Base-by-base conservation (phyloP, 1,140 invertebrate genomes). In the Zaprionus nigranus region DNA sequence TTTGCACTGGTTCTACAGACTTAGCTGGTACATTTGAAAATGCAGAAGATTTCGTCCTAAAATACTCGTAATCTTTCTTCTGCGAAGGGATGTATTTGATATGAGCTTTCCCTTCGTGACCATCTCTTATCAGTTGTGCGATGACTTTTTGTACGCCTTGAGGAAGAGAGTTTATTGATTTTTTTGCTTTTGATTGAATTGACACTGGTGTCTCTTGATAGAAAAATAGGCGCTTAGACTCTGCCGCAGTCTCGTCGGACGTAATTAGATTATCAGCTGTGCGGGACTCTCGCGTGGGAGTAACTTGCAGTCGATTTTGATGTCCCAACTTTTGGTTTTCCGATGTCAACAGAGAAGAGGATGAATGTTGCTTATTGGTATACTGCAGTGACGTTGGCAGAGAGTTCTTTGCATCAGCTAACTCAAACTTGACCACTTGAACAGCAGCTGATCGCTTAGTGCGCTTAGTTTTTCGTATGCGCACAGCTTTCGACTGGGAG, bases 81-180 rank as follows among this genome's bases (percentile, higher is more conserved):
- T 81, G 84, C 15, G 84, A 74, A 0, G 84, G 82, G 28, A 92
- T 53, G 30, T 91, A 92, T 70, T 92, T 92, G 13, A 92, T 54
- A 34, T 84, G 91, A 1, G 91, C 91, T 62, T 92, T 92, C 28
- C 82, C 90, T 0, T 78, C 79, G 9, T 82, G 64, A 0, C 78
- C 78, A 3, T 88, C 87, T 51, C 88, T 90, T 17, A 91, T 81
- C 7, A 92, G 30, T 5, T 92, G 84, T 0, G 79, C 62, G 0
- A 92, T 92, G 5, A 91, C 87, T 68, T 92, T 92, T 38, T 92
- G 91, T 12, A 92, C 91, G 15, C 88, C 91, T 51, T 91, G 91
- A 2, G 91, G 91, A 28, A 92, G 17, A 0, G 75, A 22, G 7
- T 64, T 73, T 0, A 91, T 57, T 0, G 87, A 86, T 36, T 92